Evolutionary conservation across 1,140 invertebrate species (phyloP), one percentile per base, ranked within the genome.

Genomic region (Drosophila gunungcola): DNA sequence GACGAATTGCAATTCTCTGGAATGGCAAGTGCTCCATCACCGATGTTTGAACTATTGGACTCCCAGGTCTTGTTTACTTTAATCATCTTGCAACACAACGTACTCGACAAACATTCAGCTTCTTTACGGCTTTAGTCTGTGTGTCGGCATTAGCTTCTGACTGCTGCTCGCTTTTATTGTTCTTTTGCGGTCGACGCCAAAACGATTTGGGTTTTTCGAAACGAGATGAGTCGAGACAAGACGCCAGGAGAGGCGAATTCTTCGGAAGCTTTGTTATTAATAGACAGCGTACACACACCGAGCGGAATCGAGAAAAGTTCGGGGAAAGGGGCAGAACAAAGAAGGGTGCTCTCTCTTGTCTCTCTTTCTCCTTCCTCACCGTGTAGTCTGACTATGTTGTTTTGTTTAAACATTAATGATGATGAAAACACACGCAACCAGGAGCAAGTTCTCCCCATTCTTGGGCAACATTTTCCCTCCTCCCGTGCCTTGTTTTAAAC

Each of bases 351-450:
- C 42, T n/a, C n/a, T n/a, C 60, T 48, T 48, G 56, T 52, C 34
- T 34, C 42, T 48, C 21, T 54, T 45, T 51, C 61, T 32, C 58
- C 57, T 45, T 58, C 60, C 29, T 5, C 29, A 1, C 29, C 29
- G 29, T 1, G 16, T 21, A 72, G 63, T 61, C 83, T 79, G 83
- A 67, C 83, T 80, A 79, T 89, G 83, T 88, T 88, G 78, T 86
- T 86, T 86, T 86, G 79, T 88, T 88, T 88, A 88, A 88, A 88
- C 84, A 79, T 88, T 88, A 73, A 80, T 80, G 84, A 88, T 83
- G 83, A 89, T 83, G 84, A 89, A 88, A 88, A 89, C 79, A 89
- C 67, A 89, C 76, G 76, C 84, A 83, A 68, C 67, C 64, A 65
- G 64, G 45, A 64, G 62, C 62, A 38, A 29, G 25, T 57, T 49